Conservation (phyloP, 2,113 vertebrate genomes). For the Oreochromis tanganicae region DNA sequence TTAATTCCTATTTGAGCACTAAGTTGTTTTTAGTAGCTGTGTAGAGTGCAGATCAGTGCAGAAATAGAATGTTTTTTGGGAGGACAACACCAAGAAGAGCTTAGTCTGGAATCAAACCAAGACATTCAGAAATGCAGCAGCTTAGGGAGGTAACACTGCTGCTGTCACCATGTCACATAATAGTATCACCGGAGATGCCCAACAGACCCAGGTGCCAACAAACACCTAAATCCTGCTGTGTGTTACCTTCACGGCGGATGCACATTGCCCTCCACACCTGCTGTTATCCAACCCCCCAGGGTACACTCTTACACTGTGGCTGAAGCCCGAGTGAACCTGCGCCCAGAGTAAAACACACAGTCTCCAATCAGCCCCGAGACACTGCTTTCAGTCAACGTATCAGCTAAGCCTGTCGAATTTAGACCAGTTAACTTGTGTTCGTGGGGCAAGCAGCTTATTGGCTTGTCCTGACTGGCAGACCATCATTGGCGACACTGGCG, state of each 20-base stretch:
- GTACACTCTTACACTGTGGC: neutral
- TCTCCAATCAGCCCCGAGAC: neutral
- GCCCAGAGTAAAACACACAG: neutral
- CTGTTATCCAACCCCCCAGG: neutral
- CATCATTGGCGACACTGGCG: neutral
- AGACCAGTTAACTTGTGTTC: slow-evolving; percentile 26
- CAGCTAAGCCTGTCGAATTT: slow-evolving; percentile 10
- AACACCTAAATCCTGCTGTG: neutral
- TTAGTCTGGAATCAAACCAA: slow-evolving; percentile 5
- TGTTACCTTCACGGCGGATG: slow-evolving; percentile 24
- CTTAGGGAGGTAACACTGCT: neutral
- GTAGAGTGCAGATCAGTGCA: neutral
- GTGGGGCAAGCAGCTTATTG: slow-evolving; percentile 29
- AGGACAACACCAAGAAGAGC: neutral
- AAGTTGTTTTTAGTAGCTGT: neutral
- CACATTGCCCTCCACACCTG: neutral
- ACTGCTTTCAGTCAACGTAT: neutral
- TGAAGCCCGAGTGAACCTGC: neutral
- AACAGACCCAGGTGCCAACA: neutral
- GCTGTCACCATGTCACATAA: slow-evolving; percentile 12
- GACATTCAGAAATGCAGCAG: neutral
- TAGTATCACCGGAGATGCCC: neutral
- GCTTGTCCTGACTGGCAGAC: slow-evolving; percentile 15
- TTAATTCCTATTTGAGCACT: neutral
- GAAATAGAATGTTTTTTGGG: neutral